A percentile compares a stretch with the other conserved stretches of the same genome.
Evolutionary conservation across 1,140 invertebrate species (phyloP).

Genomic region (Sesamia nonagrioides): DNA sequence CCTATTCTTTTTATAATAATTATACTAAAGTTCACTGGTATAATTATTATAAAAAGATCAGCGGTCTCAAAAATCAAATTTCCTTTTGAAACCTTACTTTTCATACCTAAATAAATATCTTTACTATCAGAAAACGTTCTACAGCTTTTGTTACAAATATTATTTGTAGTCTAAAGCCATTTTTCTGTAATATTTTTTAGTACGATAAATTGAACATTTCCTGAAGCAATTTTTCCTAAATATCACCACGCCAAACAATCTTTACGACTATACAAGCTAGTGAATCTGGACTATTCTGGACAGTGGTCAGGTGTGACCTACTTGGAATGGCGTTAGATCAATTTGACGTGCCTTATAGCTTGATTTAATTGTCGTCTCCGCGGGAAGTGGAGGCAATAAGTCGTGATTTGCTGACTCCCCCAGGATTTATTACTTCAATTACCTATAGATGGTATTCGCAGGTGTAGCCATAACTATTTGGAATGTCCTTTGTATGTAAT

Average conservation of each 20-base stretch:
- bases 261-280: slow-evolving; percentile 23
- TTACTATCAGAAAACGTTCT: background rate
- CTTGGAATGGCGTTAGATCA: slow-evolving; percentile 45
- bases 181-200: background rate
- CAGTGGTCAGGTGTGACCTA: slow-evolving; percentile 47
- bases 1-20: background rate
- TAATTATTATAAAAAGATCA: background rate
- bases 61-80: background rate
- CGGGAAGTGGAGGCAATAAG: slow-evolving; percentile 57
- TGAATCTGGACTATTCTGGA: slow-evolving; percentile 17
- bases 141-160: background rate
- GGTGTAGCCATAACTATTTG: slow-evolving; percentile 44
- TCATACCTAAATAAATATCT: background rate
- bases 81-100: background rate
- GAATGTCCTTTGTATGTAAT: slow-evolving; percentile 35
- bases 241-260: slow-evolving; percentile 6
- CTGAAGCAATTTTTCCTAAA: slow-evolving; percentile 7
- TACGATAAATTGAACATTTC: slow-evolving; percentile 4
- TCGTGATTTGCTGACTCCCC: slow-evolving; percentile 52
- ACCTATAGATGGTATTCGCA: slow-evolving; percentile 45
- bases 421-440: slow-evolving; percentile 60
- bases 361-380: slow-evolving; percentile 61
- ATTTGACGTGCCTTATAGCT: slow-evolving; percentile 51
- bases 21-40: background rate
- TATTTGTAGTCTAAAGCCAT: background rate